phyloP scores from a whole-genome alignment of 2,888 invertebrate species.

The Emmelina monodactyla region DNA sequence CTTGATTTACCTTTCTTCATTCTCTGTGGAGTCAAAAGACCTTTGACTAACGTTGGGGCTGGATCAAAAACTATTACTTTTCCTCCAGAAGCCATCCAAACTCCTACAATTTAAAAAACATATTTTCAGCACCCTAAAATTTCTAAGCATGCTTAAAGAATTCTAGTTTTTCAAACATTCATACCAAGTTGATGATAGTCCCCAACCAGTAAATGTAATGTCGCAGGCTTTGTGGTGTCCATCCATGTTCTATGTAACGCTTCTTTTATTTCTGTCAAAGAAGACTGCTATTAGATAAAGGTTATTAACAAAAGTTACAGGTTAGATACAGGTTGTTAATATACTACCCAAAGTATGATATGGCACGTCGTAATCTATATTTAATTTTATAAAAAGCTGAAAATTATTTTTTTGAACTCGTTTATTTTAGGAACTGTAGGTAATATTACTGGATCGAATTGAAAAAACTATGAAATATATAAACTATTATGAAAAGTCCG shows the following conservation, averaged over 20 bases:
- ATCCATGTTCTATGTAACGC: slow-evolving; percentile 43
- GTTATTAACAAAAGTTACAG: not conserved
- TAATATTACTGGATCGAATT: not conserved
- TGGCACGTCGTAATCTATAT: no score
- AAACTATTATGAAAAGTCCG: no score
- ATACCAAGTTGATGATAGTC: slow-evolving; percentile 55
- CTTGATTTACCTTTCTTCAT: slow-evolving; percentile 40
- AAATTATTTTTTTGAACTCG: not conserved
- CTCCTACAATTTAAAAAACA: no score
- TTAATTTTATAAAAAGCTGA: not conserved
- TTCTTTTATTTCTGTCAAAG: slow-evolving; percentile 44
- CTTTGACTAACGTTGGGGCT: slow-evolving; percentile 39
- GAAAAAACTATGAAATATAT: not conserved
- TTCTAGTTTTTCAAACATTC: no score
- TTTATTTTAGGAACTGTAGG: not conserved
- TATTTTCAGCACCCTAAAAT: no score
- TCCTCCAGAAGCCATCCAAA: slow-evolving; percentile 47
- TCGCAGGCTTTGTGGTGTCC: slow-evolving; percentile 33
- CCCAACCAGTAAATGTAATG: slow-evolving; percentile 33
- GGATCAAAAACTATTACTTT: slow-evolving; percentile 52
- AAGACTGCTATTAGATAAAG: not conserved
- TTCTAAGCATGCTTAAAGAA: no score
- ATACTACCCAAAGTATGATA: no score
- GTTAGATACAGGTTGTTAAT: not conserved
- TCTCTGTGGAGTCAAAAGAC: slow-evolving; percentile 35